Conservation (phyloP, 2,797 vertebrate species). For the Australoheros facetus region DNA sequence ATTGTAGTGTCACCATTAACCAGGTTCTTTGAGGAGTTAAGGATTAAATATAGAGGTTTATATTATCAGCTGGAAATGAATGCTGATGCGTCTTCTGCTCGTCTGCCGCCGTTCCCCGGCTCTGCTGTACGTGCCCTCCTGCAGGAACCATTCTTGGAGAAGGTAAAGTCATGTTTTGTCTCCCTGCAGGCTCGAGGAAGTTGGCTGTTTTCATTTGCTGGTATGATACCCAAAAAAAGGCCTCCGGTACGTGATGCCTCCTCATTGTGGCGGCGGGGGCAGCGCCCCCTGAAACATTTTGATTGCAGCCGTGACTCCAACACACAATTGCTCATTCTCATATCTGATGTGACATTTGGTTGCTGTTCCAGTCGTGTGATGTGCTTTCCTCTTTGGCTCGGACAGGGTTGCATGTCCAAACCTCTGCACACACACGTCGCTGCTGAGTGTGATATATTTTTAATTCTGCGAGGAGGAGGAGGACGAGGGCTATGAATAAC, state of each 20-base stretch:
- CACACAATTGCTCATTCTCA: constrained; percentile 18
- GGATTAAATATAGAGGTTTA: too few species aligned
- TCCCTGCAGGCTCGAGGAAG: constrained; percentile 5
- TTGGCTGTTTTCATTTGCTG: constrained; percentile 44
- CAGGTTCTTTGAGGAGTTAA: too few species aligned
- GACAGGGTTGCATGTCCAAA: constrained; percentile 10
- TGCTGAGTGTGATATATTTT: constrained; percentile 21
- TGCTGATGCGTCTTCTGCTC: background rate
- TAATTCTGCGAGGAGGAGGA: constrained; percentile 4
- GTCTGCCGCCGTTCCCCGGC: background rate
- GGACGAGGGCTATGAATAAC: constrained; percentile 50
- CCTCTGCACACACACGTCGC: background rate
- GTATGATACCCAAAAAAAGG: constrained; percentile 32
- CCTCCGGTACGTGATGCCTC: constrained; percentile 34
- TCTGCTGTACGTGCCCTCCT: constrained; percentile 25
- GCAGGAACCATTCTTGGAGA: constrained; percentile 15
- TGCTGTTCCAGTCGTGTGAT: constrained; percentile 17
- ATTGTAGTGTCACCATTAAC: too few species aligned
- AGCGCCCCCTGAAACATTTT: constrained; percentile 15
- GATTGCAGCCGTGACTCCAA: constrained; percentile 10
- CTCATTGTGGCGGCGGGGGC: constrained; percentile 10
- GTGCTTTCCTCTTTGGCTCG: constrained; percentile 24
- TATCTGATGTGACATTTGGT: constrained; percentile 66
- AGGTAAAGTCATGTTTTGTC: constrained; percentile 29
- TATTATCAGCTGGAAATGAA: background rate